Evolutionary conservation across 1,140 invertebrate genomes (phyloP).

Genomic region (Microplitis mediator): DNA sequence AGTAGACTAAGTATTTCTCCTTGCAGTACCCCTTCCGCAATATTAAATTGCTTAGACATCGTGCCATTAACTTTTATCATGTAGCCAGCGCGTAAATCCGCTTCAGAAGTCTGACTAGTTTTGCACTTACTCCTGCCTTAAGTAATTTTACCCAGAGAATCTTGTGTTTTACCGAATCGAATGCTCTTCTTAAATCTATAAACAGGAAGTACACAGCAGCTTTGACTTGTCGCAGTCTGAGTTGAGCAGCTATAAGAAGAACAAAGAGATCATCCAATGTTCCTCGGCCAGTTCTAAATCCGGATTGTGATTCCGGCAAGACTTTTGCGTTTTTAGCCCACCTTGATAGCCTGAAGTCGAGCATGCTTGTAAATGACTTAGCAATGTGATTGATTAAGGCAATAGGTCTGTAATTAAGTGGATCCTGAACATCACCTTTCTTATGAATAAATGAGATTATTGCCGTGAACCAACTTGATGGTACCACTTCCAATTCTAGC

Average conservation of each 20-base stretch:
- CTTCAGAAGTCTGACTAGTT: background rate
- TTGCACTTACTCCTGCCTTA: background rate
- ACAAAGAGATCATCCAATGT: slow-evolving; percentile 36
- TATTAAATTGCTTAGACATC: no score
- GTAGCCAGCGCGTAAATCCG: no score
- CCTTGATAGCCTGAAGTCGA: slow-evolving; percentile 20
- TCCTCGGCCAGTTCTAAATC: slow-evolving; percentile 29
- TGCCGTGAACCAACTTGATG: slow-evolving; percentile 11
- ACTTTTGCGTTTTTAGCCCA: slow-evolving; percentile 31
- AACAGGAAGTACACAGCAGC: slow-evolving; percentile 5
- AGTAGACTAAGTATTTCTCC: slow-evolving; percentile 26
- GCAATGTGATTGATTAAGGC: slow-evolving; percentile 29
- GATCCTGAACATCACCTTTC: slow-evolving; percentile 30
- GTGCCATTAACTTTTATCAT: no score
- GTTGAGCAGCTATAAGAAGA: slow-evolving; percentile 26
- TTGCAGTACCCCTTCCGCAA: slow-evolving; percentile 26
- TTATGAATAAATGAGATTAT: slow-evolving; percentile 26
- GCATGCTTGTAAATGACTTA: slow-evolving; percentile 35
- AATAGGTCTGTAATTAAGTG: slow-evolving; percentile 38
- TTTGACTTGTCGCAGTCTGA: slow-evolving; percentile 7
- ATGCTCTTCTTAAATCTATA: slow-evolving; percentile 6
- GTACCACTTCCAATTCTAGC: background rate
- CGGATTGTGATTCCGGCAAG: slow-evolving; percentile 36
- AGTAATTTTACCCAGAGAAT: slow-evolving; percentile 4
- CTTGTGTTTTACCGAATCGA: slow-evolving; percentile 19